phyloP scores from a whole-genome alignment of 2,113 vertebrate genomes.

The Leucopsar rothschildi region DNA sequence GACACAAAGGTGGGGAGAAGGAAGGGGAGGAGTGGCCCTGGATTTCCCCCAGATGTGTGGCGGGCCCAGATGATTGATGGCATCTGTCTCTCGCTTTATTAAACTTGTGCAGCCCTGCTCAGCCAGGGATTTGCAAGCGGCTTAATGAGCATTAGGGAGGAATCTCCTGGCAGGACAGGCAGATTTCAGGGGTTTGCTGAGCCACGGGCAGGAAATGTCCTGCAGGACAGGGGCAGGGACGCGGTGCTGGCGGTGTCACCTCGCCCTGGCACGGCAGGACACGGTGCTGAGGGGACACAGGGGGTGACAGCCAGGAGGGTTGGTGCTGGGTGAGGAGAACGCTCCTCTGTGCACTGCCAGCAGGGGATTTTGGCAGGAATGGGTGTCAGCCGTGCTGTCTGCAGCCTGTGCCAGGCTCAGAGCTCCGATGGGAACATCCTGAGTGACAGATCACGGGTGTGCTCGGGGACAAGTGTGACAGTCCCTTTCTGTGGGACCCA shows the following conservation, averaged over 20 bases:
- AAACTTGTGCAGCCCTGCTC: constrained; percentile 70
- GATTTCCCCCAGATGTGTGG: constrained; percentile 65
- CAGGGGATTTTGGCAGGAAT: background rate
- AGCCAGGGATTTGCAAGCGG: constrained; percentile 78
- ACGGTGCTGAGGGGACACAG: background rate
- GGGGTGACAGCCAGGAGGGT: background rate
- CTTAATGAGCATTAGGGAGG: constrained; percentile 78
- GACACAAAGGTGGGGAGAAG: constrained; percentile 32
- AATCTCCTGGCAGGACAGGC: constrained; percentile 69
- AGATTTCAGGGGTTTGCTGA: constrained; percentile 35
- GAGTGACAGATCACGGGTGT: background rate
- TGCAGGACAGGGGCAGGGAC: background rate
- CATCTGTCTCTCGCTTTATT: constrained; percentile 79
- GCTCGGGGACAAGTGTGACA: rapidly evolving
- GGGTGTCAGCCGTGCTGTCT: background rate
- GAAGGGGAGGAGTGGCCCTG: constrained; percentile 25
- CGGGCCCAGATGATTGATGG: constrained; percentile 72
- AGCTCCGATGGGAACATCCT: background rate
- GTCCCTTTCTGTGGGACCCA: background rate
- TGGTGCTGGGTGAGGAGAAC: background rate
- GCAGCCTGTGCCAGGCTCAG: background rate
- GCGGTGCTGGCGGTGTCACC: background rate
- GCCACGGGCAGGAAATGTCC: constrained; percentile 47
- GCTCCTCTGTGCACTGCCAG: rapidly evolving
- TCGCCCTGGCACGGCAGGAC: rapidly evolving